Conservation (phyloP, 2,797 vertebrate species). For the Trachops cirrhosus region DNA sequence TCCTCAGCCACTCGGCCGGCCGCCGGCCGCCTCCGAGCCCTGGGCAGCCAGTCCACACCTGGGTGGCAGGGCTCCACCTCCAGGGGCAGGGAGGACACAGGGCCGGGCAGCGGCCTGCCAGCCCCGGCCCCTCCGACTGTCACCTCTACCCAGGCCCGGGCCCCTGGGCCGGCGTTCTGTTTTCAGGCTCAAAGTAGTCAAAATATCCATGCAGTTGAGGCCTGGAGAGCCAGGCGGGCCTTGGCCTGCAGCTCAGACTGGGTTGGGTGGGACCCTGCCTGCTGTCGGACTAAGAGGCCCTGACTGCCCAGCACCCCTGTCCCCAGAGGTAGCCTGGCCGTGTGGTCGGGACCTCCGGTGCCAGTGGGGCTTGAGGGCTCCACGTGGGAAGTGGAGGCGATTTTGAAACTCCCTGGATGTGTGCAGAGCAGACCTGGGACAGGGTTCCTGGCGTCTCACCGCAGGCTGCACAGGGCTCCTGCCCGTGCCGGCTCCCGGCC, state of each 20-base stretch:
- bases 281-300: accelerated
- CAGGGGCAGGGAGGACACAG: neutral
- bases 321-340: neutral
- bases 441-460: too few relatives aligned
- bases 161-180: neutral
- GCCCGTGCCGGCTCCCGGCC: too few relatives aligned
- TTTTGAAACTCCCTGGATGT: constrained; percentile 18
- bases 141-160: neutral
- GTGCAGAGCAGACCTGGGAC: neutral
- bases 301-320: neutral
- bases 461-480: too few relatives aligned
- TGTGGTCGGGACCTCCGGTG: constrained; percentile 37
- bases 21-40: accelerated
- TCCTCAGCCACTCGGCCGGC: neutral
- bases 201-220: too few relatives aligned
- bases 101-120: neutral
- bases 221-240: neutral
- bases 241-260: accelerated
- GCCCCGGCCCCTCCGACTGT: neutral
- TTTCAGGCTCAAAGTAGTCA: neutral
- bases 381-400: constrained; percentile 57
- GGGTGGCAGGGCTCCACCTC: neutral
- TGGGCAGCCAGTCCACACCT: neutral
- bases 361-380: constrained; percentile 53
- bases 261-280: accelerated